phyloP scores from a whole-genome alignment of 2,888 invertebrate species.

The Plutella xylostella region DNA sequence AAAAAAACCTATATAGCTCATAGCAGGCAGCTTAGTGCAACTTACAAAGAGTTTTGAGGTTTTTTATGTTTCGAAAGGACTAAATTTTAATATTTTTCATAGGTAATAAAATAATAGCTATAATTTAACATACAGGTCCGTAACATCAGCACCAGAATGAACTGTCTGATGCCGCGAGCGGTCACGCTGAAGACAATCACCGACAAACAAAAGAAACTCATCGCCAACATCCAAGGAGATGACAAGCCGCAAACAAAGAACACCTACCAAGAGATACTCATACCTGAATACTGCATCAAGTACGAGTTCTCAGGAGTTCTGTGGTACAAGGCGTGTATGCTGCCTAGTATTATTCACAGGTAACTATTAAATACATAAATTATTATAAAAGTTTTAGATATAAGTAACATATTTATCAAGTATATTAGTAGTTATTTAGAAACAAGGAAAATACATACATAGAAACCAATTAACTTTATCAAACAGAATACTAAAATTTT shows the following conservation, averaged over 20 bases:
- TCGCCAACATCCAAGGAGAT: constrained; percentile 48
- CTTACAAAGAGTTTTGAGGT: no score
- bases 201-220: constrained; percentile 43
- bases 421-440: no score
- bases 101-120: no score
- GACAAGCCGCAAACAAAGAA: constrained; percentile 54
- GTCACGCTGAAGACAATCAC: constrained; percentile 41
- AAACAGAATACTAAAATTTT: no score
- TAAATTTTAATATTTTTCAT: no score
- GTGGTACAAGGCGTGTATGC: constrained; percentile 86
- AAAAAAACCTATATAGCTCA: no score
- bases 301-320: constrained; percentile 78
- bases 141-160: constrained; percentile 52
- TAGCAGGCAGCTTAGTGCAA: no score
- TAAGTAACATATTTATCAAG: no score
- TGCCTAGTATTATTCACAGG: constrained; percentile 90
- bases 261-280: constrained; percentile 73
- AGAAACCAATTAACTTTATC: no score
- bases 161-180: constrained; percentile 53
- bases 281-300: constrained; percentile 89
- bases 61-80: no score
- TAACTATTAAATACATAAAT: constrained; percentile 27
- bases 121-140: constrained; percentile 50
- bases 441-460: no score
- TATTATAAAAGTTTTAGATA: no score